Evolutionary conservation across 2,888 invertebrate species (phyloP).

Genomic region (Anodontia alba): DNA sequence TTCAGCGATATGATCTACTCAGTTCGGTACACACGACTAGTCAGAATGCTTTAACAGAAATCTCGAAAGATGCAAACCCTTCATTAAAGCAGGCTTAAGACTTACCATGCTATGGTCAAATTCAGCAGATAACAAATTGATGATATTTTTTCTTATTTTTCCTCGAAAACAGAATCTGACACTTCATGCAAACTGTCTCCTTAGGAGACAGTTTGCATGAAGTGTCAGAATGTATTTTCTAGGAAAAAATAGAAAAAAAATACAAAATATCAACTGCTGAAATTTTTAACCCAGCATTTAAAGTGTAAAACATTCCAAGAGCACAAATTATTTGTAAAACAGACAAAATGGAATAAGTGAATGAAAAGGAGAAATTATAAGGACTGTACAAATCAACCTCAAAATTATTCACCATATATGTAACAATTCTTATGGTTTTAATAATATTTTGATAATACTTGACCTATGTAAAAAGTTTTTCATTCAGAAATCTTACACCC

Average conservation of each 20-base stretch:
- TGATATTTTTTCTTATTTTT: no score
- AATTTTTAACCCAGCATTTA: no score
- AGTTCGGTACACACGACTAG: slow-evolving; percentile 2
- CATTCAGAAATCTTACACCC: background rate
- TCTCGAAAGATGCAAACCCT: slow-evolving; percentile 8
- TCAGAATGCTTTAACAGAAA: background rate
- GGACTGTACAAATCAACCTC: background rate
- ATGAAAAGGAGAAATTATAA: background rate
- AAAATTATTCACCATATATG: background rate
- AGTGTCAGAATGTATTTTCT: no score
- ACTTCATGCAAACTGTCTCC: no score
- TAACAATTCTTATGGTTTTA: background rate
- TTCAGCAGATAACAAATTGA: no score
- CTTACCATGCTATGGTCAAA: no score
- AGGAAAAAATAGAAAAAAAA: no score
- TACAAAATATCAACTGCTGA: no score
- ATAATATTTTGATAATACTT: slow-evolving; percentile 7
- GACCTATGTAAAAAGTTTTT: background rate
- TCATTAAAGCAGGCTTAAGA: background rate
- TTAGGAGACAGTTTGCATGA: no score
- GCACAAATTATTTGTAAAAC: background rate
- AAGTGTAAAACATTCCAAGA: slow-evolving; percentile 13
- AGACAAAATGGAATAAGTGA: background rate
- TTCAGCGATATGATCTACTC: slow-evolving; percentile 6
- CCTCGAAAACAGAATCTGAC: no score